Evolutionary conservation across 2,113 vertebrate species (phyloP).

Genomic region (Myrmecophaga tridactyla): DNA sequence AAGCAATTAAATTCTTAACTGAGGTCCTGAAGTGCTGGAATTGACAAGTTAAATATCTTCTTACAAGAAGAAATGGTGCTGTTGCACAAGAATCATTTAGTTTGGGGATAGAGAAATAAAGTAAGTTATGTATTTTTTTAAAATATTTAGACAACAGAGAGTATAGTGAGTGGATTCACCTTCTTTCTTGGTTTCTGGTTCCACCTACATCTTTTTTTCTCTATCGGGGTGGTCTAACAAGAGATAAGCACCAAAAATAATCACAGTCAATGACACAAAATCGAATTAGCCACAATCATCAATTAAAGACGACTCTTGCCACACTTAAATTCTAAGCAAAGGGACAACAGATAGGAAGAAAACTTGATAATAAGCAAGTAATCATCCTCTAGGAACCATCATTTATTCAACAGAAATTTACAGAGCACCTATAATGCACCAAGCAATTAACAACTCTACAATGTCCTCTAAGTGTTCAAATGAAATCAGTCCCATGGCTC

Average conservation of each 20-base stretch:
- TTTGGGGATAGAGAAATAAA: too few relatives aligned
- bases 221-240: background rate
- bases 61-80: too few relatives aligned
- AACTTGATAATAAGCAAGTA: background rate
- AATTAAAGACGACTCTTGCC: background rate
- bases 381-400: background rate
- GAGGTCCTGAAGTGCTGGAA: too few relatives aligned
- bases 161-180: background rate
- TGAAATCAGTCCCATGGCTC: too few relatives aligned
- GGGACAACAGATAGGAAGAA: conserved; percentile 26
- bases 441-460: too few relatives aligned
- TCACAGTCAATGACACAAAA: background rate
- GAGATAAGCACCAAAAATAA: conserved; percentile 10
- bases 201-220: background rate
- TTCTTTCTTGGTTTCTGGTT: conserved; percentile 10
- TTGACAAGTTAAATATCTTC: too few relatives aligned
- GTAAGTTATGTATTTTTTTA: too few relatives aligned
- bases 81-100: too few relatives aligned
- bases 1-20: too few relatives aligned
- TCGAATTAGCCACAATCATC: conserved; percentile 1
- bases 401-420: conserved; percentile 12
- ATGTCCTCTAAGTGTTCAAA: too few relatives aligned
- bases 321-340: background rate
- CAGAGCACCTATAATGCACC: background rate
- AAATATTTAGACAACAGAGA: background rate